Evolutionary conservation across 2,113 vertebrate genomes (phyloP), one percentile per base, ranked within the genome.

Genomic region (Dissostichus mawsoni): DNA sequence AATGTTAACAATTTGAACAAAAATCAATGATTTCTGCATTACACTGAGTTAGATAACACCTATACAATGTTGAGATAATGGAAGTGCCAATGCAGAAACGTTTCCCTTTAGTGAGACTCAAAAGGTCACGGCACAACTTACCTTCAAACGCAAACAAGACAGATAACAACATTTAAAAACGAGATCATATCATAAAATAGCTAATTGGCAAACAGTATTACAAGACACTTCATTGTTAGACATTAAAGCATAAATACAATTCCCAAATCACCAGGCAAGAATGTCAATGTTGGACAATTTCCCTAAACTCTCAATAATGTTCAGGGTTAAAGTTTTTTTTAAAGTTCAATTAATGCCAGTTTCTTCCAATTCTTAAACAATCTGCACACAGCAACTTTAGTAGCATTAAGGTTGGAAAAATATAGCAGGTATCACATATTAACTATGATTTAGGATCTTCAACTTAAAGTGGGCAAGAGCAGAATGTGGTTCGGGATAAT

Each of bases 101-200:
- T 78, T 74, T 66, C 59, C 48, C 5, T 36, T 55, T 84, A 87
- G 71, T 81, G 81, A 84, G 74, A 71, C 69, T 81, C 29, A 23
- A 84, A 87, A 87, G 85, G 77, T 87, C 81, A 83, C 47, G n/a
- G n/a, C 11, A 51, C 45, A 47, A 69, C 36, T 71, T 79, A 17
- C 20, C 50, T 55, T 58, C 45, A 59, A 81, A 41, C 36, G 7
- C 36, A 41, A 41, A 41, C 36, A 41, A 41, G 8, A 41, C 36
- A 8, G 36, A 41, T 29, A 29, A 29, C 29, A 29, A 29, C 0
- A 29, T 29, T 41, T 8, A 1, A 41, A 41, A 41, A 41, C 5
- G 36, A 41, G 36, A 41, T 41, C 1, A 41, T 41, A 7, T 41
- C 5, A 41, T 8, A 41, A 41, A 41, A 41, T 41, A 1, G 8